A percentile compares a stretch with the other conserved stretches of the same genome.
These are phyloP conservation scores for Mustela nigripes DNA, from an alignment of 2,113 vertebrate species.

Conservation along the genomic window DNA sequence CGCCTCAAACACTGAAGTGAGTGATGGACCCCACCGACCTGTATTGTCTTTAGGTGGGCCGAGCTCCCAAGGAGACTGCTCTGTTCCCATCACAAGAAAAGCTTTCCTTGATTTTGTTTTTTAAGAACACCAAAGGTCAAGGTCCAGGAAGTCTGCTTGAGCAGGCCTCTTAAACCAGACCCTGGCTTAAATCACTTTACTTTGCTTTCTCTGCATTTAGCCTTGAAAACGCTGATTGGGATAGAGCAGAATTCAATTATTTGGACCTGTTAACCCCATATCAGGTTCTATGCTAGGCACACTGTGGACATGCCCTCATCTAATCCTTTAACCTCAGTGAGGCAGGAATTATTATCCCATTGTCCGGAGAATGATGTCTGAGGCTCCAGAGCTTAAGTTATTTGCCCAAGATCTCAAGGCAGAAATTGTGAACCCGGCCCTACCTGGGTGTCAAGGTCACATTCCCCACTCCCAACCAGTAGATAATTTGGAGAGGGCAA, in stretches of 20 bases:
- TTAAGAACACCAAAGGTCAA: not conserved
- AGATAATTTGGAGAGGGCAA: not conserved
- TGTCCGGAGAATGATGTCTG: not conserved
- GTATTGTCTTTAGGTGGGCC: not conserved
- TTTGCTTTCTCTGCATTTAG: not conserved
- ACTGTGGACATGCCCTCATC: not conserved
- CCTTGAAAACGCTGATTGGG: not conserved
- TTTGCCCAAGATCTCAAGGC: not conserved
- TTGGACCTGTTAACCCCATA: not conserved
- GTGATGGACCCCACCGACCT: not conserved
- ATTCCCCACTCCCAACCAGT: fast-evolving
- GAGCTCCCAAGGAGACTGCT: not conserved
- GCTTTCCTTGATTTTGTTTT: not conserved
- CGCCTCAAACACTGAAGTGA: not conserved
- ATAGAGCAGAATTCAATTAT: not conserved
- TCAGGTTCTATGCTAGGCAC: not conserved
- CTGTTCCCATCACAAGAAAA: not conserved
- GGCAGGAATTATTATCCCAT: not conserved
- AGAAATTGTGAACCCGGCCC: not conserved
- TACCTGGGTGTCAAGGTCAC: not conserved
- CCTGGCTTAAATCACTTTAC: not conserved
- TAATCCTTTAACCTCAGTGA: not conserved
- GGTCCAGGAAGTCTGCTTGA: not conserved
- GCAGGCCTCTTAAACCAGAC: not conserved
- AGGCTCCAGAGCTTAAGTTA: not conserved